Percentiles rank a stretch among this genome's conserved stretches.
Conservation (phyloP, 2,888 invertebrate genomes). For the Tanytarsus gracilentus region DNA sequence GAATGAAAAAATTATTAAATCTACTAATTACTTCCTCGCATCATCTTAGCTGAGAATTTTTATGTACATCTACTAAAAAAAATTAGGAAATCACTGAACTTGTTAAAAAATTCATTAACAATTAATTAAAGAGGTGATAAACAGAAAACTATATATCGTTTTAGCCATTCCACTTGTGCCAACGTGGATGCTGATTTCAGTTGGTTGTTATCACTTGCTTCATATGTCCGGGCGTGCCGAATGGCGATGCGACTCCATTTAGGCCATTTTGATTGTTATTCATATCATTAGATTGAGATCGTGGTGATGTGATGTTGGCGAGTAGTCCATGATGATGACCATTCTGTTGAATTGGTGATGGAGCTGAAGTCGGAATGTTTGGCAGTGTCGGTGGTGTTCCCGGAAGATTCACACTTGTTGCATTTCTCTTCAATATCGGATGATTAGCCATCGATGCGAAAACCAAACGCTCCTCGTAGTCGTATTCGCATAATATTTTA, state of each 20-base stretch:
- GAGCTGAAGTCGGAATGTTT: constrained; percentile 18
- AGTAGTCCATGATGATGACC: constrained; percentile 21
- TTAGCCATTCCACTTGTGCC: constrained; percentile 27
- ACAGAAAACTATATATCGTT: not conserved
- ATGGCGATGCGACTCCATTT: constrained; percentile 38
- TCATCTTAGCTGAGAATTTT: too few species aligned
- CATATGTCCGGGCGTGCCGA: constrained; percentile 40
- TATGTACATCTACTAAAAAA: not conserved
- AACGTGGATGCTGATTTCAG: constrained; percentile 24
- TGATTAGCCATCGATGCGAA: constrained; percentile 93
- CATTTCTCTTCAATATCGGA: constrained; percentile 49
- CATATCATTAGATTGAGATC: constrained; percentile 23
- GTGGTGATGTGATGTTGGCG: not conserved
- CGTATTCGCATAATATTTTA: constrained; percentile 95
- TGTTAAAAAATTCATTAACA: not conserved
- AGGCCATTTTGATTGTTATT: constrained; percentile 21
- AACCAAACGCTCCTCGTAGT: constrained; percentile 90
- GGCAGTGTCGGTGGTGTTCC: constrained; percentile 3
- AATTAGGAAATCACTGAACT: not conserved
- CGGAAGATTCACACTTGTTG: constrained; percentile 29
- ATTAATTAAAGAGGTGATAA: constrained; percentile 11
- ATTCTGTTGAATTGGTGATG: constrained; percentile 17
- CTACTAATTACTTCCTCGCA: too few species aligned
- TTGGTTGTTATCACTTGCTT: constrained; percentile 32
- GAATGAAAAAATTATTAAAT: too few species aligned